Evolutionary conservation across 2,113 vertebrate genomes (phyloP).

Genomic region (Seriola quinqueradiata): DNA sequence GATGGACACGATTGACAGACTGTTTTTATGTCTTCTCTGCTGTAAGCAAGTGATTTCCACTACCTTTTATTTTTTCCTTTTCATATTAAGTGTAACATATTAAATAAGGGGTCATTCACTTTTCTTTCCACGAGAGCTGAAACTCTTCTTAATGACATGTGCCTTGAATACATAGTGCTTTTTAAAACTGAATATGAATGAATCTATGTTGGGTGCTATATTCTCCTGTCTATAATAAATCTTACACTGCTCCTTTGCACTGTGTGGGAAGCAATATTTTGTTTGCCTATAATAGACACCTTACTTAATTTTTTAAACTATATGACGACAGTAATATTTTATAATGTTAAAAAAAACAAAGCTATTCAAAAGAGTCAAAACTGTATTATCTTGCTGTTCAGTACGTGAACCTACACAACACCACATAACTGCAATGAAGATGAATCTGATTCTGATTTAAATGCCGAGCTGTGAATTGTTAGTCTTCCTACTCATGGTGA

Average conservation of each 20-base stretch:
- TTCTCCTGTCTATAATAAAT: neutral
- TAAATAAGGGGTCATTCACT: neutral
- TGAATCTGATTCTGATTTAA: slow-evolving; percentile 49
- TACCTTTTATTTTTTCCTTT: neutral
- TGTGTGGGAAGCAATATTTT: neutral
- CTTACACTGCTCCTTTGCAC: neutral
- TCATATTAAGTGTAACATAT: neutral
- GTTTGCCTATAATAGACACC: neutral
- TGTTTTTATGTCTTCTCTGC: neutral
- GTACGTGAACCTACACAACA: neutral
- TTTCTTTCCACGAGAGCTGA: neutral
- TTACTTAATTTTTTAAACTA: neutral
- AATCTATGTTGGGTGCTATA: slow-evolving; percentile 8
- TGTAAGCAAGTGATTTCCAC: neutral
- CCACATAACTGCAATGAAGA: slow-evolving; percentile 19
- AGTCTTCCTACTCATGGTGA: slow-evolving; percentile 68
- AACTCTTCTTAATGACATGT: neutral
- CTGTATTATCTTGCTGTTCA: slow-evolving; percentile 4
- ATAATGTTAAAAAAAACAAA: neutral
- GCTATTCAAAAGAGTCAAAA: neutral
- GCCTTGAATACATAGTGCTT: slow-evolving; percentile 9
- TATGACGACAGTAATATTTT: neutral
- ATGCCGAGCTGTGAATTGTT: slow-evolving; percentile 47
- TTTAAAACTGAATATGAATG: slow-evolving; percentile 18
- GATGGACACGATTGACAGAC: neutral